Percentiles rank a stretch among this genome's conserved stretches.
These are phyloP conservation scores for Carcina quercana DNA, from an alignment of 2,888 invertebrate genomes.

Conservation along the genomic window DNA sequence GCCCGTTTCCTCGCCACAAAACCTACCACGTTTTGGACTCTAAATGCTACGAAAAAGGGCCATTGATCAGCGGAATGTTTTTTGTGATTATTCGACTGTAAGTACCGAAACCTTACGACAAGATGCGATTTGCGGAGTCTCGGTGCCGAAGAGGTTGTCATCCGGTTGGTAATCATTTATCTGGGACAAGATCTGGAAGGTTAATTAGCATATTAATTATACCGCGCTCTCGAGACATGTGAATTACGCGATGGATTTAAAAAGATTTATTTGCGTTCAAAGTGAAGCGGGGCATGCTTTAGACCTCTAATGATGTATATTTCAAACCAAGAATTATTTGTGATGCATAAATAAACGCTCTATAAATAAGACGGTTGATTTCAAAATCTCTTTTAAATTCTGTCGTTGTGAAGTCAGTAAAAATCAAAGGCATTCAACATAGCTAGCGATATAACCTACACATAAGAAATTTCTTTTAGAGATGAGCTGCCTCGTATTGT, in stretches of 20 bases:
- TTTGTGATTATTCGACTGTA: slow-evolving; percentile 24
- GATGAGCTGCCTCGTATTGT: no score
- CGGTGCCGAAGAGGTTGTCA: slow-evolving; percentile 33
- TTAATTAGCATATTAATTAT: slow-evolving; percentile 63
- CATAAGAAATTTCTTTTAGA: no score
- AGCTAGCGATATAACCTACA: no score
- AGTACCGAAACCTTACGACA: slow-evolving; percentile 33
- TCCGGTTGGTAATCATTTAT: slow-evolving; percentile 41
- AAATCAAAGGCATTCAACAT: no score
- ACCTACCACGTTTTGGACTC: neutral
- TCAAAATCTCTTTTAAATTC: no score
- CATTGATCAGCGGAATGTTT: neutral
- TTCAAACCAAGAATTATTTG: no score
- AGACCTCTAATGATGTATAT: neutral
- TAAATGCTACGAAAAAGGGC: neutral
- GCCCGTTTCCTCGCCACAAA: slow-evolving; percentile 2
- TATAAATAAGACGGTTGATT: no score
- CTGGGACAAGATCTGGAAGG: slow-evolving; percentile 45
- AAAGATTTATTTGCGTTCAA: slow-evolving; percentile 4
- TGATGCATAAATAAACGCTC: no score
- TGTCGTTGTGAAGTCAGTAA: no score
- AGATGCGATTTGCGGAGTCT: slow-evolving; percentile 25
- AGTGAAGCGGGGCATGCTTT: neutral
- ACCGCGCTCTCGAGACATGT: slow-evolving; percentile 37
- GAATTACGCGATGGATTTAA: slow-evolving; percentile 10